Evolutionary conservation across 2,797 vertebrate genomes (phyloP).

Genomic region (Hyperoplus lanceolatus): DNA sequence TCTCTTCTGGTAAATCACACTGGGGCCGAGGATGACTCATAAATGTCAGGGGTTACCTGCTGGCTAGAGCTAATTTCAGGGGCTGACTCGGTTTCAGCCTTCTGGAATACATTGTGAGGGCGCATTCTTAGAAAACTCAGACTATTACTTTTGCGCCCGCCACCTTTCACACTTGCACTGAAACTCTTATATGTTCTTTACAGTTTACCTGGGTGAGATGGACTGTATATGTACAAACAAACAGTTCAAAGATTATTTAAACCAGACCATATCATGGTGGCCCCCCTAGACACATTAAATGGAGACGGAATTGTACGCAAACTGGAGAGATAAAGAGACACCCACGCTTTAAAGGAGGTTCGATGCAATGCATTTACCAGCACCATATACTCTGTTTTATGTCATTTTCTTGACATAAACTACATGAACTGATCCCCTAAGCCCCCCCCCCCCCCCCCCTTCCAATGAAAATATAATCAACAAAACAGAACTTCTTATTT

Average conservation of each 20-base stretch:
- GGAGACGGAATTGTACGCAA: too few species aligned
- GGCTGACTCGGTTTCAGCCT: conserved; percentile 35
- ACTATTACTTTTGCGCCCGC: conserved; percentile 23
- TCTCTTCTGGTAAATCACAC: conserved; percentile 53
- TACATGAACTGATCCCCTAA: not conserved
- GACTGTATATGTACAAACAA: too few species aligned
- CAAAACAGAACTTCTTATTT: not conserved
- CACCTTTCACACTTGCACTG: not conserved
- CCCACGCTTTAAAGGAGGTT: too few species aligned
- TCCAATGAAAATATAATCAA: conserved; percentile 1
- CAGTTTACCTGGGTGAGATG: too few species aligned
- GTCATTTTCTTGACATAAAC: not conserved
- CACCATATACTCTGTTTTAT: too few species aligned
- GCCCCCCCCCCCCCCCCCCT: too few species aligned
- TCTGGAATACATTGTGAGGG: conserved; percentile 46
- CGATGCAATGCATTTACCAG: too few species aligned
- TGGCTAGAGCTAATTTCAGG: conserved; percentile 72
- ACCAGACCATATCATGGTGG: too few species aligned
- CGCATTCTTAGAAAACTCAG: conserved; percentile 24
- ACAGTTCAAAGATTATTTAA: too few species aligned
- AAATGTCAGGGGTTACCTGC: conserved; percentile 66
- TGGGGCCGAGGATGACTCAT: conserved; percentile 62
- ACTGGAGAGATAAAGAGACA: too few species aligned
- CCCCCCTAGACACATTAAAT: too few species aligned
- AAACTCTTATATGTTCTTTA: not conserved